Evolutionary conservation across 92 coral and sea anemone genomes (phyloP).

Genomic region (Diadumene lineata): DNA sequence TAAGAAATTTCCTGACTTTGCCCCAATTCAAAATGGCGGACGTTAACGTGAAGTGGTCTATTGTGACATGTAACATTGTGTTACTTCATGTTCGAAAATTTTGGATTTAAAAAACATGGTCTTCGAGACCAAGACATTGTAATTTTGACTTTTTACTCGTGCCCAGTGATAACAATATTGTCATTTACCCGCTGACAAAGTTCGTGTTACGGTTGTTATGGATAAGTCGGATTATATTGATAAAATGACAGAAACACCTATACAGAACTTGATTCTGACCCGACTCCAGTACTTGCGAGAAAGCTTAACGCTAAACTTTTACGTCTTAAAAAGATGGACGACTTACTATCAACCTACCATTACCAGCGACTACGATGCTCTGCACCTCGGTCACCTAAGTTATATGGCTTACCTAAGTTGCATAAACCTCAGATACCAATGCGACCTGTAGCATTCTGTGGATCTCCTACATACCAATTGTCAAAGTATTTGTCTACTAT

Average conservation of each 20-base stretch:
- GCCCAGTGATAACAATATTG: neutral
- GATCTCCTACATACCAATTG: constrained; percentile 51
- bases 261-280: neutral
- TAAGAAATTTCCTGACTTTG: too few relatives aligned
- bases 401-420: constrained; percentile 52
- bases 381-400: constrained; percentile 48
- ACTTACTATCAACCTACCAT: constrained; percentile 22
- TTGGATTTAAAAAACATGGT: too few relatives aligned
- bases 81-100: too few relatives aligned
- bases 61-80: too few relatives aligned
- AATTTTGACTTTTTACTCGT: too few relatives aligned
- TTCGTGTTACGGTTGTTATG: constrained; percentile 5
- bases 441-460: constrained; percentile 57
- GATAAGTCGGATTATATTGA: neutral
- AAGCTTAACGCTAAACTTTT: constrained; percentile 41
- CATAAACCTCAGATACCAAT: constrained; percentile 52
- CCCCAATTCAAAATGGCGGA: too few relatives aligned
- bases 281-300: constrained; percentile 30
- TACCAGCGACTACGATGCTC: constrained; percentile 27
- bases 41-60: too few relatives aligned
- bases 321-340: constrained; percentile 30
- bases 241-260: neutral
- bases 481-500: constrained; percentile 35
- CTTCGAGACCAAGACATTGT: too few relatives aligned
- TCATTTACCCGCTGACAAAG: constrained; percentile 7